Evolutionary conservation across 1,140 invertebrate species (phyloP).

Genomic region (Drosophila pallidifrons): DNA sequence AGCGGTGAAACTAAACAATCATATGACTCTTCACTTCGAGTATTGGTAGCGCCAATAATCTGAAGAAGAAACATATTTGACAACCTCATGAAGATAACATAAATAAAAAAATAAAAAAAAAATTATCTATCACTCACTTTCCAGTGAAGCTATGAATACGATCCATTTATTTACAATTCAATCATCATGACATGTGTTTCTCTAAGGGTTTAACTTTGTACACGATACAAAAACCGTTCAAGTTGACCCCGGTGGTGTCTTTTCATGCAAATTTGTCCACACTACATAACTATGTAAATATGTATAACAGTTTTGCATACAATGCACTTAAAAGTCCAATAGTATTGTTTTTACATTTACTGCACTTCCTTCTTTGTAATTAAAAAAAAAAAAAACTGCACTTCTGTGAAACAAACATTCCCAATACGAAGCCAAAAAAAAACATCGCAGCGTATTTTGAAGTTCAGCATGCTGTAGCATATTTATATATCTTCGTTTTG

Average conservation of each 20-base stretch:
- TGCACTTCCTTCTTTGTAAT: no score
- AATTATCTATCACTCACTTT: conserved; percentile 4
- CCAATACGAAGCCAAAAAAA: no score
- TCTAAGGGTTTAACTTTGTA: conserved; percentile 25
- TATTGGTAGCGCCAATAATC: conserved; percentile 3
- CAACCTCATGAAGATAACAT: conserved; percentile 6
- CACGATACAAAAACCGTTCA: conserved; percentile 16
- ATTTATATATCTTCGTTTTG: conserved; percentile 43
- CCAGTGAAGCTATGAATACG: conserved; percentile 10
- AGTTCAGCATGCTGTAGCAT: conserved; percentile 3
- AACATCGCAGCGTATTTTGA: conserved; percentile 2
- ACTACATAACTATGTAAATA: not conserved
- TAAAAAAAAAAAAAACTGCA: no score
- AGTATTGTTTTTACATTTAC: no score
- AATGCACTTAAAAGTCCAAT: no score
- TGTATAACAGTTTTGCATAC: not conserved
- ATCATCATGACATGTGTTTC: conserved; percentile 22
- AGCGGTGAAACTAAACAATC: not conserved
- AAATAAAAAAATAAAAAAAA: not conserved
- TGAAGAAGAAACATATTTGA: conserved; percentile 4
- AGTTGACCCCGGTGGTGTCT: conserved; percentile 7
- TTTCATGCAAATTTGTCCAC: not conserved
- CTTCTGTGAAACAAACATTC: no score
- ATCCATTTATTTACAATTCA: conserved; percentile 9
- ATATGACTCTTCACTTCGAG: conserved; percentile 12